These are phyloP conservation scores for Melanargia galathea DNA, from an alignment of 2,888 invertebrate genomes.

Conservation along the genomic window DNA sequence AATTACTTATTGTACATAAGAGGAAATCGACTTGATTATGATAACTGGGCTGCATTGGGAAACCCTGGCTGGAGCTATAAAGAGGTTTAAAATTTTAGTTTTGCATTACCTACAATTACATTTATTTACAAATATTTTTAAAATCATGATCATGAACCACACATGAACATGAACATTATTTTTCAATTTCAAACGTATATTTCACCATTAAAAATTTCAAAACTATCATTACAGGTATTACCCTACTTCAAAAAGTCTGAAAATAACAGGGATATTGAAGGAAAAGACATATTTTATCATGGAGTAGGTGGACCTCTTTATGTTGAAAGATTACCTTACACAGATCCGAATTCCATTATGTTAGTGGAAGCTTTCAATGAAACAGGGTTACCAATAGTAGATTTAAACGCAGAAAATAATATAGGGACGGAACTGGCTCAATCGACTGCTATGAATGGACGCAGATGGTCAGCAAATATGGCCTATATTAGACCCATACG, in stretches of 20 bases:
- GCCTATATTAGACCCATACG: constrained; percentile 86
- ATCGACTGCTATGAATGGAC: constrained; percentile 83
- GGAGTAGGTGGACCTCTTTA: constrained; percentile 83
- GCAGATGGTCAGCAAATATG: constrained; percentile 83
- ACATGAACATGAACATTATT: neutral
- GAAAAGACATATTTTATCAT: constrained; percentile 81
- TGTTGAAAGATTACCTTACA: constrained; percentile 84
- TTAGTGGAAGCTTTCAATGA: constrained; percentile 84
- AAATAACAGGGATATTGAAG: constrained; percentile 81
- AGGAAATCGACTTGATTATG: constrained; percentile 84
- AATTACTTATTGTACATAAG: constrained; percentile 86
- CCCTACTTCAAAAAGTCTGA: constrained; percentile 88
- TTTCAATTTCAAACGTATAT: neutral
- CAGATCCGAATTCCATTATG: constrained; percentile 81
- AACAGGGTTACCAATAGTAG: constrained; percentile 81
- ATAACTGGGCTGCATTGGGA: constrained; percentile 84
- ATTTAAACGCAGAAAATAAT: constrained; percentile 82
- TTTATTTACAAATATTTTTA: neutral
- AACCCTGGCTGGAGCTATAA: constrained; percentile 85
- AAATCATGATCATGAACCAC: neutral
- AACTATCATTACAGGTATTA: constrained; percentile 70
- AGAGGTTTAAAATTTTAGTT: constrained; percentile 57
- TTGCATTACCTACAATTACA: no score
- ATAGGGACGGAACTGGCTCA: constrained; percentile 84
- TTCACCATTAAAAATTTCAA: neutral